Evolutionary conservation across 2,797 vertebrate species (phyloP).

Genomic region (Propithecus deckenii): DNA sequence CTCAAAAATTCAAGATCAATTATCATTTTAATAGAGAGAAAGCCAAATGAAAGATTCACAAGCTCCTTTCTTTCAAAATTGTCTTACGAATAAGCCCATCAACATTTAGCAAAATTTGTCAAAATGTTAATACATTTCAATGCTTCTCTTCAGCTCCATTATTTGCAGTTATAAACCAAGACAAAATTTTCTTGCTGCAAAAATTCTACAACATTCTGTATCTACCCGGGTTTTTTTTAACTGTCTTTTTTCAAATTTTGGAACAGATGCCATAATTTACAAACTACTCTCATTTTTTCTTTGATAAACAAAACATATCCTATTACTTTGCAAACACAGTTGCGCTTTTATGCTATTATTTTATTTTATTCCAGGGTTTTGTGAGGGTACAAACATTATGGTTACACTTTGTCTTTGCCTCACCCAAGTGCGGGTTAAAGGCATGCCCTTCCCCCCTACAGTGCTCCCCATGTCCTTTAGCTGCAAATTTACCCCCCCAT

Average conservation of each 20-base stretch:
- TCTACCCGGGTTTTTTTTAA: neutral
- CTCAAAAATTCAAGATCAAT: conserved; percentile 10
- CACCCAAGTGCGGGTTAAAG: no score
- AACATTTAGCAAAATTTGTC: conserved; percentile 24
- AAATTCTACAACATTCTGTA: neutral
- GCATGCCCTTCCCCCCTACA: no score
- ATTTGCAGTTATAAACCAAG: conserved; percentile 17
- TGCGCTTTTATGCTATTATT: neutral
- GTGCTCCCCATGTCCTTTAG: no score
- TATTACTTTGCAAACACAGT: neutral
- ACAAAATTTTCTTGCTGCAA: conserved; percentile 11
- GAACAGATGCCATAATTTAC: neutral
- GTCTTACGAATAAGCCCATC: conserved; percentile 25
- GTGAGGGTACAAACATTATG: no score
- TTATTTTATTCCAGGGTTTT: no score
- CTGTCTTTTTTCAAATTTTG: neutral
- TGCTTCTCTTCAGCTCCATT: conserved; percentile 10
- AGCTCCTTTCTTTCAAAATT: conserved; percentile 14
- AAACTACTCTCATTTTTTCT: neutral
- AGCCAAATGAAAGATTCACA: conserved; percentile 9
- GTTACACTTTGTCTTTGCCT: no score
- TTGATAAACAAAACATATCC: neutral
- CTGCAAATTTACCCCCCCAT: no score
- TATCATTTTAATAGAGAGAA: conserved; percentile 21
- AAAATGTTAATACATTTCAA: conserved; percentile 58